phyloP scores from a whole-genome alignment of 2,797 vertebrate genomes.

The Lutjanus campechanus region DNA sequence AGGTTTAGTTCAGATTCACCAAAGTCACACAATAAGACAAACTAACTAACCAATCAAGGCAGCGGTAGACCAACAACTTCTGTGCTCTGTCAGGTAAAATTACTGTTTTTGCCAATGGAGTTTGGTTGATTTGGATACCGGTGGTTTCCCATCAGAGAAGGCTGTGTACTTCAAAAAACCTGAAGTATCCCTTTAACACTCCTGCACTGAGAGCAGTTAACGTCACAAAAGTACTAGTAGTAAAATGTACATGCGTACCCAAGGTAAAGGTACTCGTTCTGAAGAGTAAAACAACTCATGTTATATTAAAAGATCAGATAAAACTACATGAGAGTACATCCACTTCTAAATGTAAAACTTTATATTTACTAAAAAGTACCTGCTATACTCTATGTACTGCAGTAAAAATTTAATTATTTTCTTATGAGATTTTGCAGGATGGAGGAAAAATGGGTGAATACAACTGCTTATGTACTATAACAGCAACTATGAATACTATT shows the following conservation, averaged over 20 bases:
- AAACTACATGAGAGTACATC: neutral
- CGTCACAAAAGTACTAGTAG: neutral
- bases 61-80: too few species aligned
- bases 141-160: too few species aligned
- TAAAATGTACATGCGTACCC: neutral
- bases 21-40: too few species aligned
- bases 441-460: neutral
- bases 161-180: too few species aligned
- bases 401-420: neutral
- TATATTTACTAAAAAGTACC: too few species aligned
- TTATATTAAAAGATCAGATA: neutral
- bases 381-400: neutral
- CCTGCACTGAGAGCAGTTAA: neutral
- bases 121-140: too few species aligned
- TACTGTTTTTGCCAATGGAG: too few species aligned
- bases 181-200: too few species aligned
- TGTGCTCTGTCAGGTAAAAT: too few species aligned
- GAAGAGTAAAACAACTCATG: slow-evolving; percentile 1
- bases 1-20: too few species aligned
- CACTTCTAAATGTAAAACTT: too few species aligned
- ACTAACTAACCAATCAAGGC: too few species aligned
- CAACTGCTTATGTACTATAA: neutral
- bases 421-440: neutral
- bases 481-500: neutral
- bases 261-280: neutral